phyloP scores from a whole-genome alignment of 1,140 invertebrate species.

The Metopolophium dirhodum region DNA sequence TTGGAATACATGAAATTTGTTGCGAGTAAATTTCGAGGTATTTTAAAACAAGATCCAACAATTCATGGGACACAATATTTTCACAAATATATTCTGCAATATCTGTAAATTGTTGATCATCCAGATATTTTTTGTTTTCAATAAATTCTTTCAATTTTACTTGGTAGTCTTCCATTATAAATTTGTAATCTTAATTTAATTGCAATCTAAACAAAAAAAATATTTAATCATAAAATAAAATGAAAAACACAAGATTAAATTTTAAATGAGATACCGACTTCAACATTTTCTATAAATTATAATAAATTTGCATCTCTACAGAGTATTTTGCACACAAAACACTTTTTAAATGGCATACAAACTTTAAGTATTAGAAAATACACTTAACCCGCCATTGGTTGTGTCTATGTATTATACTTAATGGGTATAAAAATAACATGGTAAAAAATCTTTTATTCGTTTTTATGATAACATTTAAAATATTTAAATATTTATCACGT shows the following conservation, averaged over 20 bases:
- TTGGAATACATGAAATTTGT: constrained; percentile 12
- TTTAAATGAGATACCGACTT: not conserved
- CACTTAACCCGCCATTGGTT: not conserved
- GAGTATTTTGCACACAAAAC: not conserved
- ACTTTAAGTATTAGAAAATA: not conserved
- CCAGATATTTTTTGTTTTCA: constrained; percentile 7
- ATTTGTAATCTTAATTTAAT: not conserved
- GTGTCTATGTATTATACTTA: not conserved
- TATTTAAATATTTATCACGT: not conserved
- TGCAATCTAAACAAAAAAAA: not conserved
- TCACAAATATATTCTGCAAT: not conserved
- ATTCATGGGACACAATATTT: not conserved
- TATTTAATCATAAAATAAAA: not conserved
- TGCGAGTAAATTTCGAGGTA: constrained; percentile 36
- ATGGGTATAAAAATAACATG: not conserved
- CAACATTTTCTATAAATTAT: too few relatives aligned
- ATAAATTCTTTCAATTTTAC: not conserved
- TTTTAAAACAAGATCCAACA: constrained; percentile 6
- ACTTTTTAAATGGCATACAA: not conserved
- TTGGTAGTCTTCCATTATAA: constrained; percentile 12
- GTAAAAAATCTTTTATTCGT: not conserved
- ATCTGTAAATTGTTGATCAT: not conserved
- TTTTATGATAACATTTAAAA: not conserved
- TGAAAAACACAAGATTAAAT: not conserved
- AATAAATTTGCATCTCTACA: not conserved